Conservation (phyloP, 2,888 invertebrate genomes). For the Quadroppia sp. region DNA sequence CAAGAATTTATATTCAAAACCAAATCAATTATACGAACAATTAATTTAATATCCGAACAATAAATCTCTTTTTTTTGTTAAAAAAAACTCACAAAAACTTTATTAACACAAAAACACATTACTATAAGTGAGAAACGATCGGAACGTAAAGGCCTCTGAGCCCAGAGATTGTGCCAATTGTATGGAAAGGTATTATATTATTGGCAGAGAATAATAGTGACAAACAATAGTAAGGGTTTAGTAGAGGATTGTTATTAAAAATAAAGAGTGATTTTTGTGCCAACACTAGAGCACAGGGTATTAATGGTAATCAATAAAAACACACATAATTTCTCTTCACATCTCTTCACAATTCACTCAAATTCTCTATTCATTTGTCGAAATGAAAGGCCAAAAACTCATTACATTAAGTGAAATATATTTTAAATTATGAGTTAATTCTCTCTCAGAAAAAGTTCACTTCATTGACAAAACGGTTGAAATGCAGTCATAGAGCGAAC, state of each 20-base stretch:
- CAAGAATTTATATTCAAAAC: slow-evolving; percentile 18
- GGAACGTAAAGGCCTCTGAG: not conserved
- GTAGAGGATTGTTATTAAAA: slow-evolving; percentile 9
- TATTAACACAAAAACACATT: not conserved
- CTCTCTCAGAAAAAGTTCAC: not conserved
- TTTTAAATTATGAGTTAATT: slow-evolving; percentile 24
- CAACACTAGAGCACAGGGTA: slow-evolving; percentile 14
- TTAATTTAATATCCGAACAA: slow-evolving; percentile 11
- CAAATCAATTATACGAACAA: slow-evolving; percentile 10
- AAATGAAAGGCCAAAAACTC: slow-evolving; percentile 29
- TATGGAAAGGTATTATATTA: too few species aligned
- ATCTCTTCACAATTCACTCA: not conserved
- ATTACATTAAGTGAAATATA: slow-evolving; percentile 22
- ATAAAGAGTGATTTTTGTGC: not conserved
- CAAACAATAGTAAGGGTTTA: not conserved
- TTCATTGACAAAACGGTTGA: not conserved
- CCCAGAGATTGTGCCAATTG: slow-evolving; percentile 19
- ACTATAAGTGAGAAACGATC: not conserved
- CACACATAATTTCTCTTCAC: slow-evolving; percentile 21
- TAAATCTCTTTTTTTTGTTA: slow-evolving; percentile 17
- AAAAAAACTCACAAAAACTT: slow-evolving; percentile 7
- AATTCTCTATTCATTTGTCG: not conserved
- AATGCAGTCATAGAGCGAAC: slow-evolving; percentile 14
- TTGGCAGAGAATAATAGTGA: not conserved
- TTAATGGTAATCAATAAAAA: slow-evolving; percentile 28